Base-by-base conservation (phyloP, 2,113 vertebrate genomes). In the Seriola aureovittata region DNA sequence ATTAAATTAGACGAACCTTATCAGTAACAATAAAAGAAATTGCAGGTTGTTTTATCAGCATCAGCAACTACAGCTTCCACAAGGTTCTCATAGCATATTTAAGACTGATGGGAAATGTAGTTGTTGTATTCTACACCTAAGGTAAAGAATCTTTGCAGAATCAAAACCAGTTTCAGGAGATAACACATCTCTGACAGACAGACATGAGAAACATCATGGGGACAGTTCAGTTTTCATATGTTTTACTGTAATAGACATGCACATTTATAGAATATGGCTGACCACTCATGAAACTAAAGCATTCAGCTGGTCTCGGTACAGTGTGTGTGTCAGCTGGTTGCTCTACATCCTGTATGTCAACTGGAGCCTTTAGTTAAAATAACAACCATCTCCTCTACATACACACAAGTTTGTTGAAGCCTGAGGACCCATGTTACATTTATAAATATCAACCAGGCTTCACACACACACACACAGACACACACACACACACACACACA, bases 391-490 rank as follows among this genome's bases (percentile, higher is more conserved):
- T 66, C 44, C 48, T 25, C 9, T 40, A 17, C 57, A 50, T 9
- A 16, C 40, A 21, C 23, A 42, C 9, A 80, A 63, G 73, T 23
- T 32, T 67, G 46, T 29, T 17, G n/a, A 40, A 60, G 81, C 81
- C 84, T 78, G 3, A 82, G 89, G 80, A 78, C 13, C 67, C 5
- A 0, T 52, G 69, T 83, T 75, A 5, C 81, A 86, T 91, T 89
- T 89, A 42, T 4, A 90, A 89, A 90, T 73, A 84, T 69, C 89
- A 81, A 55, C 71, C 46, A 25, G 59, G 66, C 36, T 76, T 80
- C 17, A 57, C 29, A 1, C 25, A 52, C 23, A 54, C 19, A 62
- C 68, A 21, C 62, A 32, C 29, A 42, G 10, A 42, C 40, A 42
- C 40, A 1, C 40, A 42, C 40, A 42, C 40, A 8, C 40, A 42